Evolutionary conservation across 2,888 invertebrate genomes (phyloP), one percentile per base, ranked within the genome.

Genomic region (Drosophila siamana): DNA sequence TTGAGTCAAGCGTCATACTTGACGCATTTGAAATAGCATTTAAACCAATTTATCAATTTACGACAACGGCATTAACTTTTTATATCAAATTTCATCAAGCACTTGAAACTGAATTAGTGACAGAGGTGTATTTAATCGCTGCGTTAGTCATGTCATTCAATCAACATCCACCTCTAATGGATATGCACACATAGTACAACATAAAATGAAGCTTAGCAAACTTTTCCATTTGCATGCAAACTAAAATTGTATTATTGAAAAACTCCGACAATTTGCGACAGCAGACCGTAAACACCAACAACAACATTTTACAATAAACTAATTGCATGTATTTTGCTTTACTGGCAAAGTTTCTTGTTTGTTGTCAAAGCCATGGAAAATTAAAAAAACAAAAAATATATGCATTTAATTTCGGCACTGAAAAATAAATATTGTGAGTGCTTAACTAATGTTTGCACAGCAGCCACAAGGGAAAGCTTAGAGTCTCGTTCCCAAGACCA

Each of bases 401-500:
- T 5, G 9, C 43, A 7, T 75, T 59, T 38, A 56, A 64, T 59
- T 69, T 69, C 6, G 3, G 43, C 55, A 33, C 15, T 41, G 22
- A 30, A 61, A 68, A 48, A 55, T 62, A 80, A 72, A 63, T 33
- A 65, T 48, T 48, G 15, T 15, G 16, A 8, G 24, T 41, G 73
- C 50, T 36, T 33, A 26, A 38, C 46, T 36, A 65, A 74, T 66
- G 36, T 69, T 64, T 51, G 13, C 24, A 19, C 11, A 55, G 7
- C 16, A 41, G 8, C 16, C 15, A 44, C 57, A 36, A 24, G 7
- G 9, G 16, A 16, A 16, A 16, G 33, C 33, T 33, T 4, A 19
- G 13, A 47, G 22, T 1, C 36, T 13, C 36, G 6, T 15, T 6
- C 1, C 15, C 15, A 7, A 9, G 9, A 3, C 15, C 15, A 7